A percentile compares a stretch with the other conserved stretches of the same genome.
These are phyloP conservation scores for Sceloporus undulatus DNA, from an alignment of 2,113 vertebrate species.

Conservation along the genomic window DNA sequence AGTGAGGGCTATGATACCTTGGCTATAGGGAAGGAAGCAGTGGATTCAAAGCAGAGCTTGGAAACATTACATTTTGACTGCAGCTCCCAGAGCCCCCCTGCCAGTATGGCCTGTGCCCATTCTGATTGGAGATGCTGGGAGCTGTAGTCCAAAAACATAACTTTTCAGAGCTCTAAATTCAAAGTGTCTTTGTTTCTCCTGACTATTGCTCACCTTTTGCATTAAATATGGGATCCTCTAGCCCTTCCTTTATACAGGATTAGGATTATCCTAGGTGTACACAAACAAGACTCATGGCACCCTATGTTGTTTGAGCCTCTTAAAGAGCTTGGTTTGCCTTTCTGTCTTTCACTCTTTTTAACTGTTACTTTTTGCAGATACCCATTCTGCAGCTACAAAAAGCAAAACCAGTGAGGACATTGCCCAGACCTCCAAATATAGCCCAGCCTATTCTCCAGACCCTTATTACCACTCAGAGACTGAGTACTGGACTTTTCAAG, in stretches of 20 bases:
- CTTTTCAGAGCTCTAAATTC: neutral
- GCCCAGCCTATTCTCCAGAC: conserved; percentile 90
- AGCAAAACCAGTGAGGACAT: conserved; percentile 98
- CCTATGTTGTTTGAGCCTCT: neutral
- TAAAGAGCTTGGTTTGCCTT: fast-evolving
- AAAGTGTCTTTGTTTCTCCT: neutral
- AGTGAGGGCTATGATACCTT: neutral
- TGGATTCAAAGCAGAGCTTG: neutral
- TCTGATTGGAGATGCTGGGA: too few relatives aligned
- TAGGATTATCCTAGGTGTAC: neutral
- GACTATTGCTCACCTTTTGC: neutral
- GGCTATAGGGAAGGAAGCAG: neutral
- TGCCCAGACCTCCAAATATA: conserved; percentile 90
- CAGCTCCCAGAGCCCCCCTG: neutral
- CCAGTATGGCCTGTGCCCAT: too few relatives aligned
- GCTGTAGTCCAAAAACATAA: too few relatives aligned
- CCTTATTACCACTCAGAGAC: conserved; percentile 89
- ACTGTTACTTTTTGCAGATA: conserved; percentile 77
- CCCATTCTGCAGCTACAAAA: conserved; percentile 87
- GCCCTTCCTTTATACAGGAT: neutral
- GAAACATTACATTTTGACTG: too few relatives aligned
- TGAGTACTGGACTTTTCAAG: conserved; percentile 90
- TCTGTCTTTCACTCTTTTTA: neutral
- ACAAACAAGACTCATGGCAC: too few relatives aligned
- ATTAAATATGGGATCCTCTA: neutral